Conservation (phyloP, 1,140 invertebrate genomes). For the Drosophila parabipectinata region DNA sequence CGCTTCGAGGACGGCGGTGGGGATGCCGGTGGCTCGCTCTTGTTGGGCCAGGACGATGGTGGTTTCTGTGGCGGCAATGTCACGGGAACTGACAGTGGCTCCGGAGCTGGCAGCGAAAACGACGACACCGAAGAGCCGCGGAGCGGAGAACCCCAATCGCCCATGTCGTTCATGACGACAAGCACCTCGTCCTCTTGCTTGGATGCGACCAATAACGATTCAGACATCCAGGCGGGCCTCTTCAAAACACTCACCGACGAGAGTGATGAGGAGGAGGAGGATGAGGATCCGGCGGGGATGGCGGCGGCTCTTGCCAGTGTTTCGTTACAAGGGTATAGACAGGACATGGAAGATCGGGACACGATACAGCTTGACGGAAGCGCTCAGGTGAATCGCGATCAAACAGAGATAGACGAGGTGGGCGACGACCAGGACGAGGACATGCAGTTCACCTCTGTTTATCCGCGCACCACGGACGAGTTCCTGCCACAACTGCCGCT, state of each 20-base stretch:
- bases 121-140: slow-evolving; percentile 7
- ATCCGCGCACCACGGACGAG: slow-evolving; percentile 3
- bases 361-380: neutral
- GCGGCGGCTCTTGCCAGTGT: neutral
- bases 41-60: slow-evolving; percentile 30
- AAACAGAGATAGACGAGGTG: neutral
- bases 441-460: neutral
- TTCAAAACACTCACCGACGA: neutral
- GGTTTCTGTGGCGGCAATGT: slow-evolving; percentile 5
- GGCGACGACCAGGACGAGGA: neutral
- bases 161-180: neutral
- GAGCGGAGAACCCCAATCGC: neutral
- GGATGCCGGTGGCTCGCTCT: slow-evolving; percentile 48
- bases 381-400: neutral
- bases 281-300: neutral
- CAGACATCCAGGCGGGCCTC: neutral
- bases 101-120: neutral
- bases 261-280: neutral
- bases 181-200: slow-evolving; percentile 18
- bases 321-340: neutral
- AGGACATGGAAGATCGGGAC: neutral
- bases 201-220: neutral
- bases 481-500: neutral
- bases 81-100: neutral
- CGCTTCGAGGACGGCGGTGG: slow-evolving; percentile 62